Percentiles rank a stretch among this genome's conserved stretches.
Conservation (phyloP, 2,797 vertebrate genomes). For the Calcarius lapponicus region DNA sequence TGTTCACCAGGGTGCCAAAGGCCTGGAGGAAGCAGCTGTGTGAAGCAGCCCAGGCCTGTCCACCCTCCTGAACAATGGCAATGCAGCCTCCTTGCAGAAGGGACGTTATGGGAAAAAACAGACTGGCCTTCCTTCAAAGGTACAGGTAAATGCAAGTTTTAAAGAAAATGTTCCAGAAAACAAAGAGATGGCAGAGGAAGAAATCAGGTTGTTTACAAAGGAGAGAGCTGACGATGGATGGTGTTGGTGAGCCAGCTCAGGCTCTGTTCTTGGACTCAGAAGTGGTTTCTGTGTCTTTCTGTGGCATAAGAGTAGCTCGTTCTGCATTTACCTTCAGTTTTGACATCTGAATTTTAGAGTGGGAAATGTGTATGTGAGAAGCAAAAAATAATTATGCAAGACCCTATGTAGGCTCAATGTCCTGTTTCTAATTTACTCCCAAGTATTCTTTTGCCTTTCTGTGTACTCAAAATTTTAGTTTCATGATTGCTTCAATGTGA, state of each 20-base stretch:
- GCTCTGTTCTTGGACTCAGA: not conserved
- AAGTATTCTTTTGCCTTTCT: not conserved
- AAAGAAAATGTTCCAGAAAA: not conserved
- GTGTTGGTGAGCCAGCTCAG: not conserved
- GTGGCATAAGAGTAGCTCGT: not conserved
- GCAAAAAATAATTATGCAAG: not conserved
- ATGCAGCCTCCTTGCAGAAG: not conserved
- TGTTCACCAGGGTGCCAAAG: not conserved
- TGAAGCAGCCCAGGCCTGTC: slow-evolving; percentile 9
- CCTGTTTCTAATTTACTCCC: not conserved
- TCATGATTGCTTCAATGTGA: not conserved
- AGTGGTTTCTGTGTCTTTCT: not conserved
- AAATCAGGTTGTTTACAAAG: not conserved
- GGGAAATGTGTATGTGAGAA: not conserved
- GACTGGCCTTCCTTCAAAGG: not conserved
- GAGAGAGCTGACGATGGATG: not conserved
- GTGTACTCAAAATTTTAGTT: not conserved
- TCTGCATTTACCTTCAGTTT: not conserved
- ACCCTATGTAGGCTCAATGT: not conserved
- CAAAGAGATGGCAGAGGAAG: not conserved
- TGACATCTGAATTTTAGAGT: not conserved
- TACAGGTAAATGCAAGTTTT: slow-evolving; percentile 9
- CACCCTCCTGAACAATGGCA: not conserved
- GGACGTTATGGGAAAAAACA: not conserved
- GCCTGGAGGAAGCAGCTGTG: slow-evolving; percentile 42